Percentiles rank a stretch among this genome's conserved stretches.
Evolutionary conservation across 1,140 invertebrate genomes (phyloP).

Genomic region (Philotrypesis tridentata): DNA sequence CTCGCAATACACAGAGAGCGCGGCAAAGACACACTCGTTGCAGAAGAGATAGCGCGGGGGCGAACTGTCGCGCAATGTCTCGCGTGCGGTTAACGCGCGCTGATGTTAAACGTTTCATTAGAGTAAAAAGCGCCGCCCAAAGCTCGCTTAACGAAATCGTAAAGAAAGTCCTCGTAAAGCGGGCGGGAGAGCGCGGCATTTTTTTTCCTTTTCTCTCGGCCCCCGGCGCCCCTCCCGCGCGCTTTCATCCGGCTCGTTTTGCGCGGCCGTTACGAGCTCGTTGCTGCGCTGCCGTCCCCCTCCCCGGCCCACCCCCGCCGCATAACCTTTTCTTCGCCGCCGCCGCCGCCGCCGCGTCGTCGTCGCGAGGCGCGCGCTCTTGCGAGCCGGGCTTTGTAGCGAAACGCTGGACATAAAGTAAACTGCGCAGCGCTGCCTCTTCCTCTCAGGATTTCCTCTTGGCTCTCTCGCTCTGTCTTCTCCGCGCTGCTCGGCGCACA

Average conservation of each 20-base stretch:
- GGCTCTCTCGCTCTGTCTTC: constrained; percentile 15
- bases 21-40: not conserved
- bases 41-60: not conserved
- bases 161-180: constrained; percentile 51
- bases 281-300: not conserved
- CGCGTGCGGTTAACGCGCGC: constrained; percentile 45
- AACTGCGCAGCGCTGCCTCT: constrained; percentile 10
- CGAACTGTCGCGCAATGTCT: constrained; percentile 34
- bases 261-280: constrained; percentile 36
- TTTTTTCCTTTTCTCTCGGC: constrained; percentile 19
- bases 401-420: constrained; percentile 18
- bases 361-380: not conserved
- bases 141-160: constrained; percentile 53
- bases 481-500: not conserved
- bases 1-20: too few species aligned
- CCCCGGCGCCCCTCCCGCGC: not conserved
- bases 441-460: constrained; percentile 5
- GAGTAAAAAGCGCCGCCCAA: constrained; percentile 43
- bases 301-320: not conserved
- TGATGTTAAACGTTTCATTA: constrained; percentile 56
- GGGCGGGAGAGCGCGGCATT: too few species aligned
- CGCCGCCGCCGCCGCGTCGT: not conserved
- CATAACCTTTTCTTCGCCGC: constrained; percentile 29
- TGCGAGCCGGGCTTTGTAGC: constrained; percentile 22
- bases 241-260: constrained; percentile 40